Evolutionary conservation across 2,888 invertebrate species (phyloP).

Genomic region (Andrena flavipes): DNA sequence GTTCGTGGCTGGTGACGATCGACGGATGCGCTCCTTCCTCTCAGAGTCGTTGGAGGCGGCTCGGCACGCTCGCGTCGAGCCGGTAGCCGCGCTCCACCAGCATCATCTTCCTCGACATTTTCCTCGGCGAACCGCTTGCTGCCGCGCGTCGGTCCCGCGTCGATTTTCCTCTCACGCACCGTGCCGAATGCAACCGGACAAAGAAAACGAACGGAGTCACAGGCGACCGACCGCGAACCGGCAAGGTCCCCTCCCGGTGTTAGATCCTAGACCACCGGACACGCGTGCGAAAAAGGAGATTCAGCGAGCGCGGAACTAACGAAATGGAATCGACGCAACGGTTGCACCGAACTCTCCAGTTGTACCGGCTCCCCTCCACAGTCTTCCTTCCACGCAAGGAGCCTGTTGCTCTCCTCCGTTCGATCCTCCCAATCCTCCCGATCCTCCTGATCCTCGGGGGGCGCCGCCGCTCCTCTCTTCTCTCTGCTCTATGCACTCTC

Average conservation of each 20-base stretch:
- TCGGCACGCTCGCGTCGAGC: constrained; percentile 64
- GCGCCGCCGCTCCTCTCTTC: constrained; percentile 11
- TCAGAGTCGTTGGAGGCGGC: constrained; percentile 52
- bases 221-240: constrained; percentile 54
- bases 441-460: constrained; percentile 6
- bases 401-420: constrained; percentile 73
- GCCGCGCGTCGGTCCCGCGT: not conserved
- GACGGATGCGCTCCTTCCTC: constrained; percentile 38
- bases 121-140: constrained; percentile 14
- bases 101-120: constrained; percentile 59
- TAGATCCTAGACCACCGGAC: constrained; percentile 37
- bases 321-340: constrained; percentile 69
- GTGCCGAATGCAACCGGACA: constrained; percentile 30
- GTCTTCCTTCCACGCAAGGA: constrained; percentile 65
- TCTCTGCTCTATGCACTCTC: not conserved
- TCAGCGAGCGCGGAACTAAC: constrained; percentile 61
- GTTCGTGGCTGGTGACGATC: constrained; percentile 28
- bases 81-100: constrained; percentile 57
- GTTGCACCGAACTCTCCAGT: constrained; percentile 68
- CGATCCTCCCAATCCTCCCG: constrained; percentile 67
- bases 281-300: constrained; percentile 61
- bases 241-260: constrained; percentile 44
- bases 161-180: constrained; percentile 43
- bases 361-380: constrained; percentile 59
- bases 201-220: constrained; percentile 40